Evolutionary conservation across 37 sponge, comb jelly and placozoan species (phyloP).

Genomic region (Haliclona indistincta): DNA sequence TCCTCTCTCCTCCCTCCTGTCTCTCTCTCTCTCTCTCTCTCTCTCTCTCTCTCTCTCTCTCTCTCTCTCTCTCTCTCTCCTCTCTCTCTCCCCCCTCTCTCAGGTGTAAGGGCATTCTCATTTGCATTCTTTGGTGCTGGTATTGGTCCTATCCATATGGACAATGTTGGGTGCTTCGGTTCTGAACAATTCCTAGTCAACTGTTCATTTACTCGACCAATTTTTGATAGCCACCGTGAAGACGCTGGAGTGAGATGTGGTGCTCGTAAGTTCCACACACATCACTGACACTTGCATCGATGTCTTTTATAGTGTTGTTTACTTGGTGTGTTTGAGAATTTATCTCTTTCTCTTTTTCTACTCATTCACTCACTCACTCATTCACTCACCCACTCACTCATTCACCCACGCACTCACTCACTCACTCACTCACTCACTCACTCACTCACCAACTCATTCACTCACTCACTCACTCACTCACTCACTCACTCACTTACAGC

Average conservation of each 20-base stretch:
- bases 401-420: too few relatives aligned
- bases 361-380: too few relatives aligned
- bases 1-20: slow-evolving; percentile 14
- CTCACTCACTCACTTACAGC: too few relatives aligned
- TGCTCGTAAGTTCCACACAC: too few relatives aligned
- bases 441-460: too few relatives aligned
- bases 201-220: not conserved
- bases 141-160: slow-evolving; percentile 1
- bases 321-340: too few relatives aligned
- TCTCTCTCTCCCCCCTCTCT: slow-evolving; percentile 1
- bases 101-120: not conserved
- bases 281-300: too few relatives aligned
- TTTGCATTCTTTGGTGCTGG: slow-evolving; percentile 17
- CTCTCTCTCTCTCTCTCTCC: slow-evolving; percentile 32
- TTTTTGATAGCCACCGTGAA: not conserved
- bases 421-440: too few relatives aligned
- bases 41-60: not conserved
- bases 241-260: slow-evolving; percentile 43
- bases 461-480: too few relatives aligned
- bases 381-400: too few relatives aligned
- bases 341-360: too few relatives aligned
- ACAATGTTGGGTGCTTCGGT: slow-evolving; percentile 6
- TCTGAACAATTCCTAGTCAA: not conserved
- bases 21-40: slow-evolving; percentile 25
- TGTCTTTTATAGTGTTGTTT: too few relatives aligned